phyloP scores from a whole-genome alignment of 2,113 vertebrate genomes.

The Danionella cerebrum region DNA sequence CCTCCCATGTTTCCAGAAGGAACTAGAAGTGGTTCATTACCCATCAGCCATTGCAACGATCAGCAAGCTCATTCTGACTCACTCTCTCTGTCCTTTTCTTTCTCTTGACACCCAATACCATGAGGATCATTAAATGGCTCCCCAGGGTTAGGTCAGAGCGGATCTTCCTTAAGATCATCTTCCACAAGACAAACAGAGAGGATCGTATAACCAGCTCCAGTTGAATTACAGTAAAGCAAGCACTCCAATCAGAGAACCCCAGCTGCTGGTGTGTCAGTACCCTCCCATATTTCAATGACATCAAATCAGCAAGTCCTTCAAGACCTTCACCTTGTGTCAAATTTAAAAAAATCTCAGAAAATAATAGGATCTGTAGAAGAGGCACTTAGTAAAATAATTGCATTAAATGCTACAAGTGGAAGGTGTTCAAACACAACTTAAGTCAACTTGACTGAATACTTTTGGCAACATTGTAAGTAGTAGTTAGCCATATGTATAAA shows the following conservation, averaged over 20 bases:
- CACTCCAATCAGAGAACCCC: constrained; percentile 26
- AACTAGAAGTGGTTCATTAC: neutral
- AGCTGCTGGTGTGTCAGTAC: neutral
- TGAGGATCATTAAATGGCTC: neutral
- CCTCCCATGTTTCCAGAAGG: neutral
- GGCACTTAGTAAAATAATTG: no score
- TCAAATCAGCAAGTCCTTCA: no score
- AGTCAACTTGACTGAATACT: no score
- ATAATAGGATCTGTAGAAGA: no score
- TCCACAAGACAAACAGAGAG: constrained; percentile 10
- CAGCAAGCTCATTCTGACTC: neutral
- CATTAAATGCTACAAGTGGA: no score
- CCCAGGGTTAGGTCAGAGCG: neutral
- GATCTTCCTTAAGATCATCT: constrained; percentile 10
- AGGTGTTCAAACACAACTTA: no score
- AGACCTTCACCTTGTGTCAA: no score
- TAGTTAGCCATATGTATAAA: no score
- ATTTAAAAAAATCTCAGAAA: no score
- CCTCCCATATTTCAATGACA: no score
- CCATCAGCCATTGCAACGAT: neutral
- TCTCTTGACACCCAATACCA: neutral
- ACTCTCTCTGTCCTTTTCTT: neutral
- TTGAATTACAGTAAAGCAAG: constrained; percentile 29
- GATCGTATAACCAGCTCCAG: constrained; percentile 25
- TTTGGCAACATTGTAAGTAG: no score